A percentile compares a stretch with the other conserved stretches of the same genome.
phyloP scores from a whole-genome alignment of 2,797 vertebrate genomes.

The Lepidocolaptes lacrymiger region DNA sequence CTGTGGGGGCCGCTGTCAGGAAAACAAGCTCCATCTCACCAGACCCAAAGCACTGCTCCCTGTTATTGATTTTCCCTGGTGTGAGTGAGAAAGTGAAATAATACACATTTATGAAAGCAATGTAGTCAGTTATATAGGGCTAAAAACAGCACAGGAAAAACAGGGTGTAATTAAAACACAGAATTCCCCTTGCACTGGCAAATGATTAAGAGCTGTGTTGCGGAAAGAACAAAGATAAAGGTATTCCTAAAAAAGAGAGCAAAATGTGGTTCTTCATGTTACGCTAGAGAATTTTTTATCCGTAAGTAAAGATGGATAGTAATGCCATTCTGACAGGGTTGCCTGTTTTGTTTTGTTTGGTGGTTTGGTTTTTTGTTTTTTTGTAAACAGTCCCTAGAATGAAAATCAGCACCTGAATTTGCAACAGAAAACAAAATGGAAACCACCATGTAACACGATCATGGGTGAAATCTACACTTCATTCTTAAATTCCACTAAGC shows the following conservation, averaged over 20 bases:
- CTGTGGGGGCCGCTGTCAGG: neutral
- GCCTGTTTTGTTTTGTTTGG: too few relatives aligned
- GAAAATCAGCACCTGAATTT: neutral
- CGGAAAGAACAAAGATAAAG: neutral
- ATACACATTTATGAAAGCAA: neutral
- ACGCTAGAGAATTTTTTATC: neutral
- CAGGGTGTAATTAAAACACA: neutral
- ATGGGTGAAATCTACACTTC: neutral
- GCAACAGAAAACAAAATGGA: neutral
- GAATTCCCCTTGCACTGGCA: neutral
- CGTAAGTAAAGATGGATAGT: neutral
- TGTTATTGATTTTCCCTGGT: neutral
- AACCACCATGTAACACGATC: neutral
- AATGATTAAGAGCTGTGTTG: neutral
- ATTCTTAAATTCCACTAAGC: slow-evolving; percentile 19
- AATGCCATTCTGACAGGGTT: neutral
- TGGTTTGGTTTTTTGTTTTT: neutral
- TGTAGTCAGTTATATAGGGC: neutral
- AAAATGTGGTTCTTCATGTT: neutral
- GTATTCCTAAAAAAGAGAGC: neutral
- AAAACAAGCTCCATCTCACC: neutral
- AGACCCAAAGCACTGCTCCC: neutral
- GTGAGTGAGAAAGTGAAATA: neutral
- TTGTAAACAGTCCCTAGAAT: neutral
- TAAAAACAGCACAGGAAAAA: slow-evolving; percentile 12